phyloP scores from a whole-genome alignment of 2,888 invertebrate species.

The Oasisia sp. region DNA sequence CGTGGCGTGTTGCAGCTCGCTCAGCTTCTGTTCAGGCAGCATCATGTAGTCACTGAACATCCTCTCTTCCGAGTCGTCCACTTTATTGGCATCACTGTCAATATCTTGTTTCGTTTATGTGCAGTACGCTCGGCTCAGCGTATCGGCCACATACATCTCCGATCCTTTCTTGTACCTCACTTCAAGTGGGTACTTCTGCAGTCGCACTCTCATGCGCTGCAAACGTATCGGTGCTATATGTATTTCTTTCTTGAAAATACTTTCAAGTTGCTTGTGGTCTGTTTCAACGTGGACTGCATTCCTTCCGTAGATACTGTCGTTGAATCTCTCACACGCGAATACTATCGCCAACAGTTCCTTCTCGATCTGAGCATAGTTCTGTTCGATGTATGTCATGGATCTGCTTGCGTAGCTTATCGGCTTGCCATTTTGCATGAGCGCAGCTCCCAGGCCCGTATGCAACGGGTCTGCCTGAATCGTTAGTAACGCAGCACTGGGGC shows the following conservation, averaged over 20 bases:
- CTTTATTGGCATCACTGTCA: too few species aligned
- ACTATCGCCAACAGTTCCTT: conserved; percentile 25
- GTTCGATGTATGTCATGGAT: not conserved
- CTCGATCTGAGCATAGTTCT: conserved; percentile 23
- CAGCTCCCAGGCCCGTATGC: conserved; percentile 18
- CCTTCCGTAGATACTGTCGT: conserved; percentile 7
- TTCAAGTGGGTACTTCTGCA: not conserved
- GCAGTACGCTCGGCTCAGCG: not conserved
- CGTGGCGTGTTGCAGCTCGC: too few species aligned
- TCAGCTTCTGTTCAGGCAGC: too few species aligned
- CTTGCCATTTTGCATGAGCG: conserved; percentile 20
- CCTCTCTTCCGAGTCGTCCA: too few species aligned
- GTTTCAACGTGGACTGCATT: not conserved
- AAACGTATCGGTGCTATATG: conserved; percentile 19
- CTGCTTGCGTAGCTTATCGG: conserved; percentile 14
- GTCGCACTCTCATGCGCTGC: conserved; percentile 25
- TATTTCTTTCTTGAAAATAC: conserved; percentile 21
- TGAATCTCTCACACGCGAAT: conserved; percentile 21
- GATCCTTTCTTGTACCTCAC: conserved; percentile 23
- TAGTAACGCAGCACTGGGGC: not conserved
- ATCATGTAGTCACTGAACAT: too few species aligned
- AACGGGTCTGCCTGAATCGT: not conserved
- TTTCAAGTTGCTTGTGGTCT: conserved; percentile 18
- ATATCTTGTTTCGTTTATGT: too few species aligned
- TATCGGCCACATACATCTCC: conserved; percentile 20